phyloP scores from a whole-genome alignment of 92 coral and sea anemone genomes.

The Hydrozoanthus gracilis region DNA sequence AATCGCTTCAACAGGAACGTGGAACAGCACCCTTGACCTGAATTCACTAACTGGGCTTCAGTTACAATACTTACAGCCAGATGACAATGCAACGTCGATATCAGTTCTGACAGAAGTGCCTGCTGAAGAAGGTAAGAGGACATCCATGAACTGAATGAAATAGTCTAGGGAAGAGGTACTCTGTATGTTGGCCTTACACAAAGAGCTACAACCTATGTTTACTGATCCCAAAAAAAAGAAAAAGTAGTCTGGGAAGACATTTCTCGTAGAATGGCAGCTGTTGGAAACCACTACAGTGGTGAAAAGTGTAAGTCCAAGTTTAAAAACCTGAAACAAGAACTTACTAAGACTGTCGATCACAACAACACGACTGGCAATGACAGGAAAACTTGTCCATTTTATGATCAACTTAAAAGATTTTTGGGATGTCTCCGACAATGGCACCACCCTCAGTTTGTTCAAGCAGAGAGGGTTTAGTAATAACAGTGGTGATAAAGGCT shows the following conservation, averaged over 20 bases:
- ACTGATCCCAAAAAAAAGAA: slow-evolving; percentile 23
- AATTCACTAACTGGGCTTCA: too few relatives aligned
- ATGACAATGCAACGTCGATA: not conserved
- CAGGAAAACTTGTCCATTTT: slow-evolving; percentile 57
- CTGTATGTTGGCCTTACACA: not conserved
- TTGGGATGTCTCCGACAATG: slow-evolving; percentile 58
- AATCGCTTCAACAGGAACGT: not conserved
- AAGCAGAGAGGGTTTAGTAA: slow-evolving; percentile 43
- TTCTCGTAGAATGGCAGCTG: not conserved
- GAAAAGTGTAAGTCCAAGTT: too few relatives aligned
- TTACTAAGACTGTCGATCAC: slow-evolving; percentile 61
- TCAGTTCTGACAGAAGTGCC: not conserved
- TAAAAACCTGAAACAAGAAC: slow-evolving; percentile 47
- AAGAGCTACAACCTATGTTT: slow-evolving; percentile 40
- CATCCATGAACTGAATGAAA: too few relatives aligned
- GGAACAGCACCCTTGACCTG: not conserved
- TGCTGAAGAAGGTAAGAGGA: not conserved
- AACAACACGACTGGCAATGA: slow-evolving; percentile 62
- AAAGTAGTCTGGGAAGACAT: not conserved
- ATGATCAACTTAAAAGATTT: slow-evolving; percentile 63
- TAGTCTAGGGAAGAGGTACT: slow-evolving; percentile 36
- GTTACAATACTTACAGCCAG: not conserved
- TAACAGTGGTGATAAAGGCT: not conserved
- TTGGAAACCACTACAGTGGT: slow-evolving; percentile 47
- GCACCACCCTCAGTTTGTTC: slow-evolving; percentile 65